Percentiles rank a stretch among this genome's conserved stretches.
These are phyloP conservation scores for Orthosia gracilis DNA, from an alignment of 2,888 invertebrate genomes.

Conservation along the genomic window DNA sequence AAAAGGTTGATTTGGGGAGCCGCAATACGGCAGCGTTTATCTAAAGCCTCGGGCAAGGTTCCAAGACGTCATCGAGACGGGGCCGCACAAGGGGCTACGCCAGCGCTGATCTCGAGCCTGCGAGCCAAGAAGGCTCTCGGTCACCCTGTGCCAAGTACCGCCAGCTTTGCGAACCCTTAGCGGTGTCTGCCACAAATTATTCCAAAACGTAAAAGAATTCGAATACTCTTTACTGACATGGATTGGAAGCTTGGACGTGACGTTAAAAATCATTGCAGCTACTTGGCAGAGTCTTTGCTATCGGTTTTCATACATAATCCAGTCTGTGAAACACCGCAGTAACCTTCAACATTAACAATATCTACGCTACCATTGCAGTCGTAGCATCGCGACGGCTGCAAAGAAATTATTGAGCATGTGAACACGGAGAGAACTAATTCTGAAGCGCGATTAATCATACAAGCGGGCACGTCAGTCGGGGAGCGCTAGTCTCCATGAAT, in stretches of 20 bases:
- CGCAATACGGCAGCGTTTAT: constrained; percentile 83
- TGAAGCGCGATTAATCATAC: constrained; percentile 67
- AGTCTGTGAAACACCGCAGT: constrained; percentile 23
- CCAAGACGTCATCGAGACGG: constrained; percentile 83
- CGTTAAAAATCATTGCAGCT: constrained; percentile 23
- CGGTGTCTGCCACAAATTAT: constrained; percentile 54
- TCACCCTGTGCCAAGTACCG: constrained; percentile 79
- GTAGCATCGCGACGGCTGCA: constrained; percentile 60
- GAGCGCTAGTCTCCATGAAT: constrained; percentile 61
- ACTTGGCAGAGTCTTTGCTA: constrained; percentile 10
- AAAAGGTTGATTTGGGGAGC: constrained; percentile 61
- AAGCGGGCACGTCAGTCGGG: constrained; percentile 63
- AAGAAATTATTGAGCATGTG: constrained; percentile 60
- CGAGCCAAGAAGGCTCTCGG: constrained; percentile 78
- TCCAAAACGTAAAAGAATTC: constrained; percentile 44
- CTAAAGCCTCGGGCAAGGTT: constrained; percentile 85
- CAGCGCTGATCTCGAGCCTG: constrained; percentile 73
- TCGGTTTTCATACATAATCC: constrained; percentile 11
- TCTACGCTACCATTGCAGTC: constrained; percentile 6
- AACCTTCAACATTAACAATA: constrained; percentile 24
- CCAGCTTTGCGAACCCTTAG: constrained; percentile 62
- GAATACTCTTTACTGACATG: constrained; percentile 34
- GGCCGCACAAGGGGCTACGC: constrained; percentile 70
- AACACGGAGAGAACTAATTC: constrained; percentile 65
- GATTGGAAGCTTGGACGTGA: constrained; percentile 23